phyloP scores from a whole-genome alignment of 2,888 invertebrate species.

The Limnephilus auricula region DNA sequence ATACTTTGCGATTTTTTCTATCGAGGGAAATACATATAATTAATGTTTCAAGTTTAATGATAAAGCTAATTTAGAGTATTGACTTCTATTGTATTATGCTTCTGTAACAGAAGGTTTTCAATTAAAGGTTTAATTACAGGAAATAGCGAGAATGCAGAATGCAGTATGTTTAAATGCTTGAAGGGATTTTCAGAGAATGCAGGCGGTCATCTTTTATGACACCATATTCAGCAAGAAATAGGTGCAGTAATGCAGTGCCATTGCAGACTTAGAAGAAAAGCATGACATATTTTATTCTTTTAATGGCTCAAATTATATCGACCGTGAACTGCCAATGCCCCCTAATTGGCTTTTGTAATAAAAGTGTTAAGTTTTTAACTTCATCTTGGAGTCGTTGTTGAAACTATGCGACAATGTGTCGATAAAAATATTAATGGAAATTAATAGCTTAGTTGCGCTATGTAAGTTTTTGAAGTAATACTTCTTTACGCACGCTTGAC shows the following conservation, averaged over 20 bases:
- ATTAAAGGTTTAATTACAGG: neutral
- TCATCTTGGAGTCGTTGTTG: neutral
- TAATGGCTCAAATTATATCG: neutral
- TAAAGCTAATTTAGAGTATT: too few species aligned
- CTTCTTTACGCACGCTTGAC: too few species aligned
- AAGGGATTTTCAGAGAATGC: neutral
- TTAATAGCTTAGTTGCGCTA: too few species aligned
- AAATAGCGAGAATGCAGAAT: neutral
- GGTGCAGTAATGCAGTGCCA: neutral
- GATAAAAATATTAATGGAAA: too few species aligned
- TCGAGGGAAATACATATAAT: too few species aligned
- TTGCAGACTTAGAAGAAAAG: neutral
- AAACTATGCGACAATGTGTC: neutral
- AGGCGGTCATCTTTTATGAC: neutral
- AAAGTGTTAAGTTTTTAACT: neutral
- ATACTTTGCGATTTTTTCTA: too few species aligned
- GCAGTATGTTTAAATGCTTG: neutral
- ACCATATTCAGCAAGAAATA: neutral
- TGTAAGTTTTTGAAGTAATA: too few species aligned
- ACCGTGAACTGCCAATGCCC: neutral
- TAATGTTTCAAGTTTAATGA: too few species aligned
- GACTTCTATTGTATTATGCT: neutral
- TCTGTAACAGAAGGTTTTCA: neutral
- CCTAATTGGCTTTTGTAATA: neutral
- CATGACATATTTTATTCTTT: neutral